Evolutionary conservation across 2,888 invertebrate species (phyloP).

Genomic region (Morinoia aosen): DNA sequence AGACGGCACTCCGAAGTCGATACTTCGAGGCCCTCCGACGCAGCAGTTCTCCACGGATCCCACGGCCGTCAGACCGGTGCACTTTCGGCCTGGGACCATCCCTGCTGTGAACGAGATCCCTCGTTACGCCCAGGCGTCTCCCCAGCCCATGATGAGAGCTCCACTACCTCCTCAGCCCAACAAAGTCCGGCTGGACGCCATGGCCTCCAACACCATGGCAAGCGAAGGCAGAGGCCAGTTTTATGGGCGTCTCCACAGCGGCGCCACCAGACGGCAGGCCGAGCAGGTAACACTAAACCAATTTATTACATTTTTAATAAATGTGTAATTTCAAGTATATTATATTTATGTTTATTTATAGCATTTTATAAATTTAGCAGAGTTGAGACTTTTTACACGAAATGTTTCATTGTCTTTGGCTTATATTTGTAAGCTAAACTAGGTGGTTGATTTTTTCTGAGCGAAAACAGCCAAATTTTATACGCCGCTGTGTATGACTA

Average conservation of each 20-base stretch:
- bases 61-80: constrained; percentile 35
- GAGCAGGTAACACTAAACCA: neutral
- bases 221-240: constrained; percentile 23
- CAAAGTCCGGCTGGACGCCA: neutral
- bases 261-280: neutral
- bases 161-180: constrained; percentile 44
- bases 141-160: neutral
- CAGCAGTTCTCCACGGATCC: constrained; percentile 40
- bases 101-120: constrained; percentile 37
- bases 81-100: constrained; percentile 40
- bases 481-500: too few relatives aligned
- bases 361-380: too few relatives aligned
- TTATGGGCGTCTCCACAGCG: constrained; percentile 33
- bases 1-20: constrained; percentile 27
- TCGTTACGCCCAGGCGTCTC: constrained; percentile 23
- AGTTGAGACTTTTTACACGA: too few relatives aligned
- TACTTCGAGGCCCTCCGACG: neutral
- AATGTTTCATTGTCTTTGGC: too few relatives aligned
- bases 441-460: too few relatives aligned
- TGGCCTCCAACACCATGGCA: neutral
- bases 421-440: too few relatives aligned
- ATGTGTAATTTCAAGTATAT: neutral
- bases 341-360: neutral
- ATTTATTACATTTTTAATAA: neutral
- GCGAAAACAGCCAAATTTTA: too few relatives aligned